Conservation (phyloP, 2,113 vertebrate species). For the Microtus richardsoni region DNA sequence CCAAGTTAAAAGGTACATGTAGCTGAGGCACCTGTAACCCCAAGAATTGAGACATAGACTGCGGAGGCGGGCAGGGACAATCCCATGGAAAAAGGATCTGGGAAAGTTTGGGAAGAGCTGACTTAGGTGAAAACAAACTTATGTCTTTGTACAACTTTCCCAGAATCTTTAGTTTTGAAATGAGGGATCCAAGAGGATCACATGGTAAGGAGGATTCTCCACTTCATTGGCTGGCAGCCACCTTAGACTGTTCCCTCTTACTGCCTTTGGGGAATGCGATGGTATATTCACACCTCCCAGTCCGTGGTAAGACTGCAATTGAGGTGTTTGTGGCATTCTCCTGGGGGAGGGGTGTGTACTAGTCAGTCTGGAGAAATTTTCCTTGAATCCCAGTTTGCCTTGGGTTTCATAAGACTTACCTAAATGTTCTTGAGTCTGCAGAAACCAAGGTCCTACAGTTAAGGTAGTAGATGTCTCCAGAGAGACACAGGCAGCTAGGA, state of each 20-base stretch:
- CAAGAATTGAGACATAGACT: neutral
- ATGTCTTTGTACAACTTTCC: slow-evolving; percentile 32
- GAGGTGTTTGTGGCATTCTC: slow-evolving; percentile 33
- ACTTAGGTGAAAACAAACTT: neutral
- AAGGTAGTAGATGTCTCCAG: neutral
- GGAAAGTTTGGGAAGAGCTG: slow-evolving; percentile 14
- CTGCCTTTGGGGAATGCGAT: slow-evolving; percentile 10
- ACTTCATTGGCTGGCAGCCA: slow-evolving; percentile 14
- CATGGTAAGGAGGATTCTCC: slow-evolving; percentile 7
- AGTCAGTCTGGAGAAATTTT: neutral
- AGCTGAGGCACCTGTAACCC: neutral
- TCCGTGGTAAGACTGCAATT: slow-evolving; percentile 8
- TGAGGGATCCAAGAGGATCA: neutral
- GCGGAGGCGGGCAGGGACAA: neutral
- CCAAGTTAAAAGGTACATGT: neutral
- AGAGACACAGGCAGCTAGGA: neutral
- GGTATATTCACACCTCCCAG: neutral
- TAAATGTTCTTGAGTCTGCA: neutral
- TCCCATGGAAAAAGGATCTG: neutral
- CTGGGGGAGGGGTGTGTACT: neutral
- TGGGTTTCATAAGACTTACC: neutral
- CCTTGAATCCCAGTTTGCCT: slow-evolving; percentile 8
- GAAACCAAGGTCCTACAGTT: neutral
- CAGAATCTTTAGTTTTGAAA: neutral
- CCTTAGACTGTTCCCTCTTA: slow-evolving; percentile 34